phyloP scores from a whole-genome alignment of 2,888 invertebrate species.

The Coecobrya sp. region DNA sequence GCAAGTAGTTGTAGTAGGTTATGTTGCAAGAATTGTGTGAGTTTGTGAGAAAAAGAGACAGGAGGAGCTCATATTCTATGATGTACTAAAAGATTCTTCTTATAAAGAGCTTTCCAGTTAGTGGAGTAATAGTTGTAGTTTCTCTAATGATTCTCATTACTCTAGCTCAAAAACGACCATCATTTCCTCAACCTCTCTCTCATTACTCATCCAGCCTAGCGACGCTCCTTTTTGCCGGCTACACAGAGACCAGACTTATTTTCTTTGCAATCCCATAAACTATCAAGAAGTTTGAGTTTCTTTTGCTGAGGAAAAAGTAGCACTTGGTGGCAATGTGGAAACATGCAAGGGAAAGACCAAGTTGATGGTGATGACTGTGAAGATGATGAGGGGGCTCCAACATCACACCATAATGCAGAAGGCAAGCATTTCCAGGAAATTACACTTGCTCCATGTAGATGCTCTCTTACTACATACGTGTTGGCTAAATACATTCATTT shows the following conservation, averaged over 20 bases:
- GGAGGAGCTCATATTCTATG: constrained; percentile 11
- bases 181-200: constrained; percentile 74
- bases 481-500: constrained; percentile 50
- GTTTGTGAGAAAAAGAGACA: not conserved
- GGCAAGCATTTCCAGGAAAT: constrained; percentile 70
- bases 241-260: constrained; percentile 50
- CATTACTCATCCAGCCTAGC: constrained; percentile 73
- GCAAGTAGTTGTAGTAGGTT: not conserved
- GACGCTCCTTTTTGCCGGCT: constrained; percentile 47
- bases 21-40: not conserved
- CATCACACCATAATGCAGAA: constrained; percentile 61
- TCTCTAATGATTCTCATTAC: constrained; percentile 74
- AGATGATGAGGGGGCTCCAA: constrained; percentile 70
- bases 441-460: constrained; percentile 67
- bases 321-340: constrained; percentile 52
- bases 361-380: constrained; percentile 65
- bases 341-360: not conserved
- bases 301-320: constrained; percentile 37
- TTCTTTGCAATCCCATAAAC: constrained; percentile 64
- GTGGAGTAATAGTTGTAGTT: constrained; percentile 33
- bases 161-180: constrained; percentile 78
- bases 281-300: constrained; percentile 49
- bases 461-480: constrained; percentile 22
- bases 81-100: constrained; percentile 32
- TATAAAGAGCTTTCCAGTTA: constrained; percentile 51